A percentile compares a stretch with the other conserved stretches of the same genome.
phyloP scores from a whole-genome alignment of 2,113 vertebrate genomes.

The Caretta caretta region DNA sequence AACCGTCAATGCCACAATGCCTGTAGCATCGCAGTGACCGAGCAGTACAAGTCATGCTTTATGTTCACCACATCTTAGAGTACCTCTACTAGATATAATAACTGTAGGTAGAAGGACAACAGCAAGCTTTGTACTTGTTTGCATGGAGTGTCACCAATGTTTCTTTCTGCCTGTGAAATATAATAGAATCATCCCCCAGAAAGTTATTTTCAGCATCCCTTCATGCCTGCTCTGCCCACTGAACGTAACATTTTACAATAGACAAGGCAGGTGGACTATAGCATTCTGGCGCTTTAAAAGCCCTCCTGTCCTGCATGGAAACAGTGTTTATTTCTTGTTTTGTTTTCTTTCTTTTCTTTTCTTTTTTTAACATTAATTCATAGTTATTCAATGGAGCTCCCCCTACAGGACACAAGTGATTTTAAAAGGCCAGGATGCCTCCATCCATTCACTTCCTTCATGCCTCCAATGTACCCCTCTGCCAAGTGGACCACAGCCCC shows the following conservation, averaged over 20 bases:
- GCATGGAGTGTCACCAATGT: not conserved
- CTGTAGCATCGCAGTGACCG: fast-evolving
- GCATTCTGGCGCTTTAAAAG: fast-evolving
- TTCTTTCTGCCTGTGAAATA: not conserved
- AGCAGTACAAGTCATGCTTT: fast-evolving
- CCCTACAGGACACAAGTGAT: not conserved
- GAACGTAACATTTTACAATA: not conserved
- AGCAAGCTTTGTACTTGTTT: not conserved
- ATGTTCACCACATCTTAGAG: not conserved
- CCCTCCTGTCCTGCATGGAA: not conserved
- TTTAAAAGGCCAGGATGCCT: not conserved
- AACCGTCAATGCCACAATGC: not conserved
- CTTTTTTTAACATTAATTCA: not conserved
- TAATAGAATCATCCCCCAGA: not conserved
- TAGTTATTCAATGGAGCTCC: not conserved
- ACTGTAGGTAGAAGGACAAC: slow-evolving; percentile 21
- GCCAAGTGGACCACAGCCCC: not conserved
- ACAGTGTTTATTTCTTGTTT: not conserved
- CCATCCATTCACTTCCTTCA: fast-evolving
- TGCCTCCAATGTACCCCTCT: not conserved
- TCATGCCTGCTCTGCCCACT: not conserved
- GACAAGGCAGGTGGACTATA: not conserved
- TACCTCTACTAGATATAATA: not conserved
- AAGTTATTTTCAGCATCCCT: not conserved
- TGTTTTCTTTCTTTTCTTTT: not conserved